Evolutionary conservation across 2,113 vertebrate species (phyloP), one percentile per base, ranked within the genome.

Genomic region (Hucho hucho): DNA sequence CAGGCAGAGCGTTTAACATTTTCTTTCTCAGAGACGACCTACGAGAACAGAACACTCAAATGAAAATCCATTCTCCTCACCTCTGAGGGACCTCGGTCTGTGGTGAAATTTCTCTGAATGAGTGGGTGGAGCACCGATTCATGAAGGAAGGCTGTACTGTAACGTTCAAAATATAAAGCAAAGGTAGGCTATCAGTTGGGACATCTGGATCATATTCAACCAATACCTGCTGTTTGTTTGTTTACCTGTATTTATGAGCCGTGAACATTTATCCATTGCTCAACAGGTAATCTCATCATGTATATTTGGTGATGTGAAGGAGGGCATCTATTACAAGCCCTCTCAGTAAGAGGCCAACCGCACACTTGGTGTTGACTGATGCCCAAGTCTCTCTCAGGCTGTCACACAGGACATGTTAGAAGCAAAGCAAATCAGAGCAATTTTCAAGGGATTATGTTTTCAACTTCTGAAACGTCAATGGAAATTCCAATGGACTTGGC

Each of bases 1-100:
- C 74, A 75, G 69, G 77, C 64, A 9, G 53, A 74, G 25, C 71
- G 70, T 75, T 79, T 70, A 75, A 73, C 79, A 37, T 78, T 32
- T 29, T 72, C 22, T 46, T 49, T 71, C 29, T 3, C n/a, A 3
- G 46, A 68, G 12, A 28, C 70, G 73, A 74, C 79, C 75, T 74
- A 47, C 0, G 11, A 79, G 61, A 24, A 29, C 28, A 64, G 56
- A 12, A 70, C 65, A 49, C 26, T 49, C 28, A 16, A 4, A 43
- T 3, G 20, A 58, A 70, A 59, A 81, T 73, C 13, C 32, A 29
- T 71, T 70, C 46, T 4, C 68, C 59, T 4, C 64, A 1, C 13
- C 64, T 65, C 24, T 16, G 25, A 11, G 16, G 28, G 25, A 29
- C 28, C 3, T 28, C 1, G 13, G 26, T 4, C 6, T 65, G 14